phyloP scores from a whole-genome alignment of 2,888 invertebrate genomes.

The Pilophorus perplexus region DNA sequence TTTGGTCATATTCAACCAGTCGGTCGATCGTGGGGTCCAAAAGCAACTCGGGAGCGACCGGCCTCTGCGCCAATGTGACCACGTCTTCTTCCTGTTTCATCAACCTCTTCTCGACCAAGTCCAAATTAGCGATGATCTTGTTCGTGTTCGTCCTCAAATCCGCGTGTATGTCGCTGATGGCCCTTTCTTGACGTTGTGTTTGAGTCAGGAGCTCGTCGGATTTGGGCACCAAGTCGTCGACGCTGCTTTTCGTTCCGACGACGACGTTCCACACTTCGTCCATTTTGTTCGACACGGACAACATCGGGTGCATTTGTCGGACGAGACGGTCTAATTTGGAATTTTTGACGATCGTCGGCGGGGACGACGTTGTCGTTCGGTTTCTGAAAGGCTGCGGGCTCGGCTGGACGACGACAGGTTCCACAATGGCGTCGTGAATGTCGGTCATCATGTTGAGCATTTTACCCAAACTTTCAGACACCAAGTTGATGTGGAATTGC shows the following conservation, averaged over 20 bases:
- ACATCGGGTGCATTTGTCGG: slow-evolving; percentile 79
- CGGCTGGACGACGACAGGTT: slow-evolving; percentile 59
- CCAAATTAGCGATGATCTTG: slow-evolving; percentile 81
- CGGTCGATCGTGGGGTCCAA: slow-evolving; percentile 75
- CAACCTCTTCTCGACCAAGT: slow-evolving; percentile 77
- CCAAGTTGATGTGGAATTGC: slow-evolving; percentile 79
- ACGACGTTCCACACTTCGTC: slow-evolving; percentile 89
- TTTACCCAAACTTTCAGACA: slow-evolving; percentile 77
- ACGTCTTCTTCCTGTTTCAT: slow-evolving; percentile 85
- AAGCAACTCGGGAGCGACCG: slow-evolving; percentile 70
- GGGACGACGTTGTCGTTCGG: slow-evolving; percentile 60
- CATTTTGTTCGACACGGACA: slow-evolving; percentile 84
- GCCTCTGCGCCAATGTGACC: slow-evolving; percentile 71
- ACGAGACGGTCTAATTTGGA: slow-evolving; percentile 79
- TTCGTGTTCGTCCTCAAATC: slow-evolving; percentile 79
- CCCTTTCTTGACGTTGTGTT: slow-evolving; percentile 81
- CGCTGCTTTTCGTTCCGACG: slow-evolving; percentile 82
- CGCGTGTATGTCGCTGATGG: slow-evolving; percentile 80
- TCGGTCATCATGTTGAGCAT: slow-evolving; percentile 76
- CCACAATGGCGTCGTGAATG: slow-evolving; percentile 79
- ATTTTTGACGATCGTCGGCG: slow-evolving; percentile 59
- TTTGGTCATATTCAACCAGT: slow-evolving; percentile 28
- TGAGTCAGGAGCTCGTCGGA: slow-evolving; percentile 81
- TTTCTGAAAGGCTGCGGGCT: slow-evolving; percentile 52
- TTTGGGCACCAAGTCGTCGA: slow-evolving; percentile 81